Evolutionary conservation across 2,113 vertebrate genomes (phyloP).

Genomic region (Regulus satrapa): DNA sequence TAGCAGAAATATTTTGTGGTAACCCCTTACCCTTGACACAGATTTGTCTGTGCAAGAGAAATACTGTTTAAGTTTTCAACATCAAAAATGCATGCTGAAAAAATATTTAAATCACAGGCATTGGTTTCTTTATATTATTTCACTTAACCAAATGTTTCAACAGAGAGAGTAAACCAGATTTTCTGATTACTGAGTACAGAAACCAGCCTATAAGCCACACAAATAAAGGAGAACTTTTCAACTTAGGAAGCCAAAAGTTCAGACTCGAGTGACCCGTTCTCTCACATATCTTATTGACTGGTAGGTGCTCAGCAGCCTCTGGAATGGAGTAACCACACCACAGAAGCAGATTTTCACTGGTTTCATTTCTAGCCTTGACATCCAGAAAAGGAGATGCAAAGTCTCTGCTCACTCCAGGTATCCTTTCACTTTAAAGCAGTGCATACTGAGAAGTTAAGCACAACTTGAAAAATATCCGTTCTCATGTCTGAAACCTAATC

Average conservation of each 20-base stretch:
- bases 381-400: neutral
- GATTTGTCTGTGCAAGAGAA: neutral
- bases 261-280: neutral
- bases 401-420: neutral
- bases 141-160: neutral
- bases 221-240: neutral
- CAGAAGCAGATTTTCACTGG: neutral
- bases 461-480: neutral
- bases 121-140: neutral
- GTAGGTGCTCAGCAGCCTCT: neutral
- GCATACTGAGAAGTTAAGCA: neutral
- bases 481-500: neutral
- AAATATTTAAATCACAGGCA: neutral
- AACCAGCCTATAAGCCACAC: neutral
- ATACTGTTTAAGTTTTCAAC: neutral
- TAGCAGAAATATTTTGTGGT: neutral
- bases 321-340: accelerated
- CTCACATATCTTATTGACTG: neutral
- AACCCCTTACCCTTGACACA: neutral
- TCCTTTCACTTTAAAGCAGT: neutral
- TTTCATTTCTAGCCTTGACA: neutral
- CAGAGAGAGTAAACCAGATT: neutral
- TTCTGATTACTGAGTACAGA: neutral
- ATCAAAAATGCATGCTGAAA: neutral
- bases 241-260: neutral